Base-by-base conservation (phyloP, 2,888 invertebrate species). In the Zootermopsis nevadensis region DNA sequence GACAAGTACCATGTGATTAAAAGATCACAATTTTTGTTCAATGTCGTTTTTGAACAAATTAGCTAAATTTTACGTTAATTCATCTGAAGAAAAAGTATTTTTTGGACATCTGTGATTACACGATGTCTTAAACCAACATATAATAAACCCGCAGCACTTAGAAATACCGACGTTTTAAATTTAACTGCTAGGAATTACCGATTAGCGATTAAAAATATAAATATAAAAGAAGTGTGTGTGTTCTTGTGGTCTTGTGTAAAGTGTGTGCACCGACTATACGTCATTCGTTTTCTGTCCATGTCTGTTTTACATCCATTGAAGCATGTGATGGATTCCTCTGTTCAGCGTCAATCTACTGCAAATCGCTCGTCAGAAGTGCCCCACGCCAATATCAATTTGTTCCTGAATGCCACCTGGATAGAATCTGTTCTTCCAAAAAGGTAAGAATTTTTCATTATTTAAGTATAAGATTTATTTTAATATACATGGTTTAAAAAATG, bases 331-430 rank as follows among this genome's bases (percentile, higher is more conserved):
- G 74, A n/a, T 38, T 38, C 42, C 6, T 19, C 33, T 22, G 33
- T 10, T 22, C 31, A 33, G 19, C 69, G 33, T 22, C 69, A 31
- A 10, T 69, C 22, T 10, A 69, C 15, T 69, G 24, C 69, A 30
- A 22, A 15, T 74, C n/a, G 24, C n/a, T 42, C n/a, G n/a, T 74
- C 42, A 12, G 38, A 74, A 33, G 74, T 31, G 22, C 22, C 7
- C 38, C 0, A 24, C 22, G 22, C 38, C 74, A 38, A 30, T 31
- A 31, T 24, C 24, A 15, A 38, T 69, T 33, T 7, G 15, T 22
- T 69, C 69, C 22, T 69, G 69, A 69, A 69, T 69, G 74, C 22
- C 74, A 24, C n/a, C 74, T n/a, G 42, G 74, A 74, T 31, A 74
- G 33, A n/a, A 42, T 19, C 35, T 42, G 22, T 42, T 74, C 33